Conservation (phyloP, 2,888 invertebrate species). For the Eledone cirrhosa region DNA sequence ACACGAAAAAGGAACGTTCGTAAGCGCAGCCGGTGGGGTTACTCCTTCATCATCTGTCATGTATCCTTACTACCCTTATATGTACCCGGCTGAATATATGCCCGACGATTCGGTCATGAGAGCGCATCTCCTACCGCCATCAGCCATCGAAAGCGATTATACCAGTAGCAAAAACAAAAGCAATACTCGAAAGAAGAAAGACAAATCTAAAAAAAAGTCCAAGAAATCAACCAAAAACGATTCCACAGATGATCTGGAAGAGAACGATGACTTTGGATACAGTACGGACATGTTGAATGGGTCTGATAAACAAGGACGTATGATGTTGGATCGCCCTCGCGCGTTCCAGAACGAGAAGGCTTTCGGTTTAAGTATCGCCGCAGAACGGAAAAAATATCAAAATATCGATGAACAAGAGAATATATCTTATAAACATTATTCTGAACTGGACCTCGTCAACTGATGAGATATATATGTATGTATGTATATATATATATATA, state of each 20-base stretch:
- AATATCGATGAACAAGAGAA: too few relatives aligned
- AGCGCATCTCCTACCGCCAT: constrained; percentile 45
- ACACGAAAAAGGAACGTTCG: constrained; percentile 36
- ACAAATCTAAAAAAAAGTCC: constrained; percentile 30
- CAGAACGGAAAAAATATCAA: constrained; percentile 40
- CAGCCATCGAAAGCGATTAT: constrained; percentile 36
- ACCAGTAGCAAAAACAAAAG: background rate
- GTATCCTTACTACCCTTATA: constrained; percentile 42
- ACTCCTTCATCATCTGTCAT: background rate
- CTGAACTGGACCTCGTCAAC: too few relatives aligned
- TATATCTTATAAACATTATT: too few relatives aligned
- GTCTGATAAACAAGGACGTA: constrained; percentile 37
- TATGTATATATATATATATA: too few relatives aligned
- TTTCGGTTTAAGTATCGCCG: constrained; percentile 49
- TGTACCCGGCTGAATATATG: constrained; percentile 42
- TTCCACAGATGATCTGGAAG: constrained; percentile 42
- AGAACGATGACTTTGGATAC: constrained; percentile 49
- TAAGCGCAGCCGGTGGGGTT: constrained; percentile 28
- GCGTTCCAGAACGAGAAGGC: constrained; percentile 55
- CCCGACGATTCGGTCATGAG: background rate
- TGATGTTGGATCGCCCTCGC: constrained; percentile 50
- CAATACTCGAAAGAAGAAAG: constrained; percentile 27
- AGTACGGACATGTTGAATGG: constrained; percentile 45
- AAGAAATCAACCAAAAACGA: constrained; percentile 43
- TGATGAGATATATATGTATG: too few relatives aligned